These are phyloP conservation scores for Cancer borealis DNA, from an alignment of 2,888 invertebrate species.

Conservation along the genomic window DNA sequence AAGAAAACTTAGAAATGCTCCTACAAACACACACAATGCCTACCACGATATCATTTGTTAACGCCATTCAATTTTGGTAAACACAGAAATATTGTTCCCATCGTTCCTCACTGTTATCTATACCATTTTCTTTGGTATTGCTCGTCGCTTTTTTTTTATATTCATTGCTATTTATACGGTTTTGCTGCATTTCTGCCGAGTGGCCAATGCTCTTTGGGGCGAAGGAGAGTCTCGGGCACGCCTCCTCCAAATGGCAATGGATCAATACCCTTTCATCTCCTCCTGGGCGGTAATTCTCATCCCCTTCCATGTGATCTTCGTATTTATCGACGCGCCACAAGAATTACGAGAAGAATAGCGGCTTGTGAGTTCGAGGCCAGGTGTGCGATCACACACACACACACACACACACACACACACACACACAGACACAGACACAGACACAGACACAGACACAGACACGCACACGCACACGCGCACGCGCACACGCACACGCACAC, in stretches of 20 bases:
- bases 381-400: too few relatives aligned
- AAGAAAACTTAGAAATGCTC: too few relatives aligned
- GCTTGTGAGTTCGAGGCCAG: too few relatives aligned
- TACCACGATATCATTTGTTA: neutral
- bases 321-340: neutral
- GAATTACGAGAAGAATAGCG: neutral
- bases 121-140: neutral
- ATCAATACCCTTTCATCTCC: conserved; percentile 3
- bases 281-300: conserved; percentile 5
- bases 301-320: conserved; percentile 20
- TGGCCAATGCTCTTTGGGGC: neutral
- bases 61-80: neutral
- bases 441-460: too few relatives aligned
- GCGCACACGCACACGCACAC: too few relatives aligned
- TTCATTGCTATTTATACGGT: conserved; percentile 3
- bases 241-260: neutral
- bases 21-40: too few relatives aligned
- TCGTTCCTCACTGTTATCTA: too few relatives aligned
- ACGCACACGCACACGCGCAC: too few relatives aligned
- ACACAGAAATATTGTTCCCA: neutral
- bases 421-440: too few relatives aligned
- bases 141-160: neutral
- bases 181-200: neutral
- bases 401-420: too few relatives aligned
- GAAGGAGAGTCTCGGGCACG: neutral